phyloP scores from a whole-genome alignment of 2,797 vertebrate genomes.

The Karalla daura region DNA sequence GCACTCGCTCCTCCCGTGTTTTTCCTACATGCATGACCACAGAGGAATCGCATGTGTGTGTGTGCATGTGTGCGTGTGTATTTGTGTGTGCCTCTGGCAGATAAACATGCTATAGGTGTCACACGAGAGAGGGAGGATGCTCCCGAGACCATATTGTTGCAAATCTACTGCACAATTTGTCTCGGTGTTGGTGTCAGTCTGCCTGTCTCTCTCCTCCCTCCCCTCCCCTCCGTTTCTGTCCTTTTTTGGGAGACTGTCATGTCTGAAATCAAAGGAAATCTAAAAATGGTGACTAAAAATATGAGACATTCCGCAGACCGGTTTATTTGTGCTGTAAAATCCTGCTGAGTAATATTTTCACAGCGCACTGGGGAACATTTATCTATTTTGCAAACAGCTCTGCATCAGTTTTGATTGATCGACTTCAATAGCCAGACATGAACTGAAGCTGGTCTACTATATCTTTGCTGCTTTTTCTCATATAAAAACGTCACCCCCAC shows the following conservation, averaged over 20 bases:
- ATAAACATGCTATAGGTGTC: slow-evolving; percentile 13
- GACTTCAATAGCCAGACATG: background rate
- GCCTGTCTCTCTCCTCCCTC: background rate
- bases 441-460: no score
- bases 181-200: slow-evolving; percentile 11
- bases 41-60: slow-evolving; percentile 47
- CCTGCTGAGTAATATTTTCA: slow-evolving; percentile 20
- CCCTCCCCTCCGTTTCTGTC: background rate
- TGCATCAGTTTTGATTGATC: background rate
- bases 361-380: background rate
- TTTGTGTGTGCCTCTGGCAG: slow-evolving; percentile 3
- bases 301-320: slow-evolving; percentile 7
- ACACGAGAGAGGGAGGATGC: background rate
- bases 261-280: slow-evolving; percentile 49
- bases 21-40: slow-evolving; percentile 60
- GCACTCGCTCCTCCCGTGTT: slow-evolving; percentile 25
- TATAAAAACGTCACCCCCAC: no score
- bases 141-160: slow-evolving; percentile 2
- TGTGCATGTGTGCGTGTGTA: no score
- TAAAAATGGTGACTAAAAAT: slow-evolving; percentile 8
- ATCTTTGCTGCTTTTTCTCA: no score
- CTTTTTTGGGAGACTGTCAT: slow-evolving; percentile 32
- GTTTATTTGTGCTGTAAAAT: slow-evolving; percentile 12
- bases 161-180: slow-evolving; percentile 24
- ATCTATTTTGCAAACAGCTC: background rate